Conservation (phyloP, 2,113 vertebrate species). For the Galemys pyrenaicus region DNA sequence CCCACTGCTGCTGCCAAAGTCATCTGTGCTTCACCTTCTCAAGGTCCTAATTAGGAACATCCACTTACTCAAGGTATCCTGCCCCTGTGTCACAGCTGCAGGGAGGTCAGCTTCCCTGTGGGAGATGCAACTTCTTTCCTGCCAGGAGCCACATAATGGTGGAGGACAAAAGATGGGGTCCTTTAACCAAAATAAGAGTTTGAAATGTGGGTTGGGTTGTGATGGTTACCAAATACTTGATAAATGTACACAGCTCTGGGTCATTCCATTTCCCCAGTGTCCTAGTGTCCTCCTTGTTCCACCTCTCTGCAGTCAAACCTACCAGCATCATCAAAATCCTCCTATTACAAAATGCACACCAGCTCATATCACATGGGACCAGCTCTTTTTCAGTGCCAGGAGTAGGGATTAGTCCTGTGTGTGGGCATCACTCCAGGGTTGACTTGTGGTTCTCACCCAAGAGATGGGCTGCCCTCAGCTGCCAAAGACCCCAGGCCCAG, state of each 20-base stretch:
- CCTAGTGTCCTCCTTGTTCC: neutral
- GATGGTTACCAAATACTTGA: neutral
- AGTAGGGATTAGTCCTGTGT: neutral
- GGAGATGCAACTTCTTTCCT: neutral
- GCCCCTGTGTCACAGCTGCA: neutral
- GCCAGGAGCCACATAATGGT: neutral
- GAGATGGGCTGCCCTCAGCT: neutral
- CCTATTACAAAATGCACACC: neutral
- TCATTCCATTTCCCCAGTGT: neutral
- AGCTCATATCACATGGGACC: neutral
- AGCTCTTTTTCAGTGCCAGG: fast-evolving
- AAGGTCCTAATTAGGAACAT: neutral
- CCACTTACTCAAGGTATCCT: neutral
- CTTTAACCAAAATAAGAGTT: neutral
- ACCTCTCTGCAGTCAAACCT: neutral
- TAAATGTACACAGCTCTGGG: fast-evolving
- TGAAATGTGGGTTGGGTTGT: neutral
- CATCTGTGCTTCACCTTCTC: neutral
- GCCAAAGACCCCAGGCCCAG: neutral
- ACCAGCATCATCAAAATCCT: neutral
- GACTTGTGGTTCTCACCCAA: no score
- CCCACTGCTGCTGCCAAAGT: neutral
- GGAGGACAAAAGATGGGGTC: neutral
- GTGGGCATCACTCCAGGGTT: neutral
- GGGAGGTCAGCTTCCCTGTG: neutral